phyloP scores from a whole-genome alignment of 2,113 vertebrate species.

The Raphicerus campestris region DNA sequence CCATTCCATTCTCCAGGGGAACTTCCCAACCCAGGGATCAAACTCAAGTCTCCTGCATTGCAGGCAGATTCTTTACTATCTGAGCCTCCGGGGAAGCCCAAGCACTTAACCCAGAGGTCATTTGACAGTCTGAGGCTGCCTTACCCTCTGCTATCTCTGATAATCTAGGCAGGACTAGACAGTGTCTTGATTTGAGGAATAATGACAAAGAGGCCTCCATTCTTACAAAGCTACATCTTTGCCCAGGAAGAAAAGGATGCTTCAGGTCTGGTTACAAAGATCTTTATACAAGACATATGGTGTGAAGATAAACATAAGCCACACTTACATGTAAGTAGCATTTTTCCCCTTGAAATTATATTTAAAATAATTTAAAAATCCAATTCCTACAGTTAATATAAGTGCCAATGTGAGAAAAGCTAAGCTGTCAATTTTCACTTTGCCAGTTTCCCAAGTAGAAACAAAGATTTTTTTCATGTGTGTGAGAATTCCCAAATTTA shows the following conservation, averaged over 20 bases:
- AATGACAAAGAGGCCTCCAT: background rate
- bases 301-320: background rate
- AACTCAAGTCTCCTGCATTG: background rate
- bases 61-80: background rate
- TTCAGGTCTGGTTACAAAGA: background rate
- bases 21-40: background rate
- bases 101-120: background rate
- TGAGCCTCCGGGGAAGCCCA: background rate
- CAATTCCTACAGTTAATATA: background rate
- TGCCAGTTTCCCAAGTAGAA: slow-evolving; percentile 39
- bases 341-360: background rate
- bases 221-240: background rate
- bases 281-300: background rate
- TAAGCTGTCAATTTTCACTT: slow-evolving; percentile 14
- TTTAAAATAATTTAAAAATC: slow-evolving; percentile 3
- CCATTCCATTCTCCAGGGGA: background rate
- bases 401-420: background rate
- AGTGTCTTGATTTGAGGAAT: background rate
- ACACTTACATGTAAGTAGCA: background rate
- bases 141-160: background rate
- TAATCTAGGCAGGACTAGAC: background rate
- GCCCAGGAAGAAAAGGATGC: background rate
- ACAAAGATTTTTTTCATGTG: slow-evolving; percentile 33
- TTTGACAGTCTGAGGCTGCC: background rate
- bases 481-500: slow-evolving; percentile 61